phyloP scores from a whole-genome alignment of 2,113 vertebrate species.

The Spea multiplicata region DNA sequence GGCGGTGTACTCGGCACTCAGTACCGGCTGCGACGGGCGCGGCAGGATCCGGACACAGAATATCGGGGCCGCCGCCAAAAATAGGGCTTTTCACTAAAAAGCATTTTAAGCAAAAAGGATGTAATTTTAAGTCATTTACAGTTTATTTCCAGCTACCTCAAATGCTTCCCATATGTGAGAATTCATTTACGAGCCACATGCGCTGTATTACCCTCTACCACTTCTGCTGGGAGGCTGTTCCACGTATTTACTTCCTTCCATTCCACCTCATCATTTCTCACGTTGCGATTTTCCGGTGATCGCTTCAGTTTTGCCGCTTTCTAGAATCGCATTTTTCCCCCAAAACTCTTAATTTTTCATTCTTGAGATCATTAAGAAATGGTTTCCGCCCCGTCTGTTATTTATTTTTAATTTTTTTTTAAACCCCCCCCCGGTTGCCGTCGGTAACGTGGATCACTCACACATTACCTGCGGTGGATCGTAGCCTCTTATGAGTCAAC shows the following conservation, averaged over 20 bases:
- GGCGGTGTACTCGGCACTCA: no score
- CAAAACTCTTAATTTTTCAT: no score
- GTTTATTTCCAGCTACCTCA: neutral
- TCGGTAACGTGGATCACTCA: neutral
- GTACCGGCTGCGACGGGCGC: no score
- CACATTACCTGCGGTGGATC: neutral
- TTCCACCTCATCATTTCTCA: no score
- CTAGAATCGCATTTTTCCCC: neutral
- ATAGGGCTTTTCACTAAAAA: neutral
- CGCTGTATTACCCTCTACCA: no score
- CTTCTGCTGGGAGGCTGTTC: no score
- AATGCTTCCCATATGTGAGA: neutral
- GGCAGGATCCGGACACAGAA: neutral
- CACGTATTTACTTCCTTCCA: no score
- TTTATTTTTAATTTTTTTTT: no score
- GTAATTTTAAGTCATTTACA: neutral
- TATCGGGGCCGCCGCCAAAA: neutral
- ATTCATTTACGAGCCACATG: no score
- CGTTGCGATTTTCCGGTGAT: no score
- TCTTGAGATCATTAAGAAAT: no score
- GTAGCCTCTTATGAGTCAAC: conserved; percentile 4
- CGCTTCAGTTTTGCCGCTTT: neutral
- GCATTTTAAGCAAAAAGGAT: neutral
- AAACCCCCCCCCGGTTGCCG: neutral
- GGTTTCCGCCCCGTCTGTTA: neutral